phyloP scores from a whole-genome alignment of 2,113 vertebrate species.

The Chloebia gouldiae region DNA sequence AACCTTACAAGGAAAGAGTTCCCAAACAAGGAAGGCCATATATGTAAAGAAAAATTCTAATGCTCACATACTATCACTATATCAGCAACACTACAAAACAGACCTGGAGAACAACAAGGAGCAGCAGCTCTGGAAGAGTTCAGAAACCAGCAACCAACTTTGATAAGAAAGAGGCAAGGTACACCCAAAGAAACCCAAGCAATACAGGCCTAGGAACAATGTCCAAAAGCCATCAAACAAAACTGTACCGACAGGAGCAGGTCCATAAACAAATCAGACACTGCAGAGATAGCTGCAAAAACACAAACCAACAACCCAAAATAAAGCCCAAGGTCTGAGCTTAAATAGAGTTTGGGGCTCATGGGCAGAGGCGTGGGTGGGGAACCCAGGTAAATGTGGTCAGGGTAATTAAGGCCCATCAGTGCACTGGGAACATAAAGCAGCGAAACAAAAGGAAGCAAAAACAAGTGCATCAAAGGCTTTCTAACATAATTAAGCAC shows the following conservation, averaged over 20 bases:
- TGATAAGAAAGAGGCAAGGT: rapidly evolving
- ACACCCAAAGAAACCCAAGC: not conserved
- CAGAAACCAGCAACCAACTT: not conserved
- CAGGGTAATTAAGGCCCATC: not conserved
- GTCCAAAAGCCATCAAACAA: not conserved
- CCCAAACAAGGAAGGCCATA: not conserved
- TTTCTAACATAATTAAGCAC: not conserved
- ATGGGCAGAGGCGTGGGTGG: not conserved
- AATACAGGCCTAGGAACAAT: rapidly evolving
- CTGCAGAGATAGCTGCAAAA: rapidly evolving
- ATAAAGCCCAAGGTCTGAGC: rapidly evolving
- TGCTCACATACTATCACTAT: too few species aligned
- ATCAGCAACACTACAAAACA: not conserved
- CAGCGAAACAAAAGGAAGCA: not conserved
- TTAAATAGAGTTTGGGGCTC: not conserved
- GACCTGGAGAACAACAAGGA: not conserved
- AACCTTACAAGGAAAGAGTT: not conserved
- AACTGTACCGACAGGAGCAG: rapidly evolving
- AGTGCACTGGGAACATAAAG: not conserved
- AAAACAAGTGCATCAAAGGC: not conserved
- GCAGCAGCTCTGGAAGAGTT: not conserved
- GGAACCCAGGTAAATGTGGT: not conserved
- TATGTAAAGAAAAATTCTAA: not conserved
- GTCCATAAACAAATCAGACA: rapidly evolving
- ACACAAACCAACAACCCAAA: rapidly evolving